Conservation (phyloP, 1,140 invertebrate species). For the Tribolium castaneum region DNA sequence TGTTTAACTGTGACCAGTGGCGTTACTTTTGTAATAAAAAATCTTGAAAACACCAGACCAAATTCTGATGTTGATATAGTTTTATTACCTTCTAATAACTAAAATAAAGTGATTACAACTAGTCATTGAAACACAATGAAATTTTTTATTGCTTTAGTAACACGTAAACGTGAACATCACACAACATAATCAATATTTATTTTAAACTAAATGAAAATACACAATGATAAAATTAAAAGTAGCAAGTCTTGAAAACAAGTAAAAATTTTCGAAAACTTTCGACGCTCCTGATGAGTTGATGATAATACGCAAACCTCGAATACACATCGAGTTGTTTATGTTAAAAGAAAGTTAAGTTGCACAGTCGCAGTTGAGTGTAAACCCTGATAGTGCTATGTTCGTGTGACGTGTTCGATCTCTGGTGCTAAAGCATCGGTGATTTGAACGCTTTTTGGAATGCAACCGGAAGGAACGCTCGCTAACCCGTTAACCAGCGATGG, state of each 20-base stretch:
- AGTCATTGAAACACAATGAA: background rate
- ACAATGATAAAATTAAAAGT: background rate
- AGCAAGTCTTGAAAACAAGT: background rate
- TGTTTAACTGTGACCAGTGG: background rate
- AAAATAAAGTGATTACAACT: background rate
- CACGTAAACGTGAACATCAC: background rate
- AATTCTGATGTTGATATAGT: too few relatives aligned
- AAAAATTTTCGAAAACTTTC: background rate
- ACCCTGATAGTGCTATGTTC: background rate
- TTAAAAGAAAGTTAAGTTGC: conserved; percentile 22
- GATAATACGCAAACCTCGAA: conserved; percentile 33
- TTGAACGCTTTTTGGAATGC: conserved; percentile 1
- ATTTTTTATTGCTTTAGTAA: background rate
- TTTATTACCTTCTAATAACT: too few relatives aligned
- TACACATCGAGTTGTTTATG: background rate
- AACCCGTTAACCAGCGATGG: conserved; percentile 25
- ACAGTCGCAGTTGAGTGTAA: conserved; percentile 14
- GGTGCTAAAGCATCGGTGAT: conserved; percentile 5
- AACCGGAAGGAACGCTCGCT: background rate
- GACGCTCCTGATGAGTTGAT: conserved; percentile 5
- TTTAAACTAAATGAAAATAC: background rate
- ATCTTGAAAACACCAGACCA: background rate
- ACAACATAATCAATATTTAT: background rate
- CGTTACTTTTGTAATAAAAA: background rate
- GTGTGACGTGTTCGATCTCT: background rate